Evolutionary conservation across 2,113 vertebrate species (phyloP).

Genomic region (Stictonetta naevosa): DNA sequence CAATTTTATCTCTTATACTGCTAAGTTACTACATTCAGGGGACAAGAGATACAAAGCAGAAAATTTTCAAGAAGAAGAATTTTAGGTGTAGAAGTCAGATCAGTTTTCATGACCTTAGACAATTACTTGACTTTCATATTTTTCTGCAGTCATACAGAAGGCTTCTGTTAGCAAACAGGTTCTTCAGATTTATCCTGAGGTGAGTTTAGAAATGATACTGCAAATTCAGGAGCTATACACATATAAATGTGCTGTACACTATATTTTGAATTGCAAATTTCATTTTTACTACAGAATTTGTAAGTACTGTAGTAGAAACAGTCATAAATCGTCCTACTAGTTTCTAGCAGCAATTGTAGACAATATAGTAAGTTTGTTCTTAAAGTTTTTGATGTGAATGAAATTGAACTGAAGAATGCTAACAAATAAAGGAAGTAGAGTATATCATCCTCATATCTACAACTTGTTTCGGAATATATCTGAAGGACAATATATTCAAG

Average conservation of each 20-base stretch:
- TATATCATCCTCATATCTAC: constrained; percentile 36
- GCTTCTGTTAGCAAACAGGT: background rate
- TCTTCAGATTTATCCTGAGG: constrained; percentile 11
- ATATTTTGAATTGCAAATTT: constrained; percentile 38
- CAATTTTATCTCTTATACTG: background rate
- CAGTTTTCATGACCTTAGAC: background rate
- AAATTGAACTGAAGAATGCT: background rate
- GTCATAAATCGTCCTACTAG: background rate
- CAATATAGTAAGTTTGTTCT: constrained; percentile 32
- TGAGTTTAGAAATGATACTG: constrained; percentile 24
- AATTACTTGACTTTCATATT: background rate
- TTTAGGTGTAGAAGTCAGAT: background rate
- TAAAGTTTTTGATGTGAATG: constrained; percentile 42
- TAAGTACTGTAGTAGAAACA: background rate
- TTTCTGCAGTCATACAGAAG: background rate
- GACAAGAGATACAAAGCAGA: background rate
- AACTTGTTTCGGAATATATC: constrained; percentile 56
- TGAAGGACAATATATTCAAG: constrained; percentile 36
- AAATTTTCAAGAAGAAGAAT: background rate
- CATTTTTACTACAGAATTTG: constrained; percentile 48
- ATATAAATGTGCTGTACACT: constrained; percentile 35
- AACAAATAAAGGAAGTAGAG: constrained; percentile 36
- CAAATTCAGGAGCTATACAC: constrained; percentile 40
- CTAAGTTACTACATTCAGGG: background rate
- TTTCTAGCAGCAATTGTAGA: constrained; percentile 1